Base-by-base conservation (phyloP, 1,140 invertebrate species). In the Cylas formicarius region DNA sequence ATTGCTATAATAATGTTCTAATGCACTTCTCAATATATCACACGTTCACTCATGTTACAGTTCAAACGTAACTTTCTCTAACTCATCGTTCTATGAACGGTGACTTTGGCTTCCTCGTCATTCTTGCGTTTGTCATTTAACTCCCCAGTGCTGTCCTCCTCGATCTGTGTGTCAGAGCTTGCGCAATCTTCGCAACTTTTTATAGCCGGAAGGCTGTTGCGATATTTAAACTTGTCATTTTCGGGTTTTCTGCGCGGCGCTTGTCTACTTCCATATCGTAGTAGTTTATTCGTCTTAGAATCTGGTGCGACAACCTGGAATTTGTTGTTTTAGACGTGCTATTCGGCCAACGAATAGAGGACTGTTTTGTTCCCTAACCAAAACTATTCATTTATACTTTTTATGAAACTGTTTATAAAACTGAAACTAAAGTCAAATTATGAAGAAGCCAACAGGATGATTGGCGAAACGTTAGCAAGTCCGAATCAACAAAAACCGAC, bases 251-350 rank as follows among this genome's bases (percentile, higher is more conserved):
- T 16, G 9, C 28, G 39, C 1, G 54, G 55, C 27, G 53, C 57
- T n/a, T 56, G 60, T 29, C 59, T 58, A 7, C 66, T 69, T 0
- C 69, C 68, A 42, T 62, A 66, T 13, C 64, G 58, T 17, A 72
- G 48, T 11, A 70, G 55, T 17, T 52, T 50, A 16, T 67, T 64
- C 2, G 66, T 58, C 29, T 60, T 64, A 3, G 69, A 71, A 46
- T 65, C 53, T 6, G 58, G 56, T 5, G 72, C 61, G 20, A 70
- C 26, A 19, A 64, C 71, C 43, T 52, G 22, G 26, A 47, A 51
- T 22, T 2, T 26, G 8, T 17, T 22, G 2, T 13, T 3, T 9
- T 28, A n/a, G n/a, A n/a, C n/a, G n/a, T n/a, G n/a, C n/a, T n/a
- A n/a, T n/a, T n/a, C n/a, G n/a, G n/a, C n/a, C n/a, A n/a, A n/a